Evolutionary conservation across 2,888 invertebrate species (phyloP).

Genomic region (Perizoma flavofasciatum): DNA sequence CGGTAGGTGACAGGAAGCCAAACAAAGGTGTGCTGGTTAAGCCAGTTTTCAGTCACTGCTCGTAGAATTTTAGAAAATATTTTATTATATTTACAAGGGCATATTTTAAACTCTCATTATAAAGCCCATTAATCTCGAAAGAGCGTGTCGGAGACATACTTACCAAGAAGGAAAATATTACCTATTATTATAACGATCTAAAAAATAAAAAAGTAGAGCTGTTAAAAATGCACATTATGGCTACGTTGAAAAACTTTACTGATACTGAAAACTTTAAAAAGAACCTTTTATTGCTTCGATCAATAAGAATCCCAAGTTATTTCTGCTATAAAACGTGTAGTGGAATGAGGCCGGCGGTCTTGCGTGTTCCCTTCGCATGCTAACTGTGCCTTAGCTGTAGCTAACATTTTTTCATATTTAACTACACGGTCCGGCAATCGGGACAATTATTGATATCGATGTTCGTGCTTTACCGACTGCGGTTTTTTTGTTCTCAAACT

Average conservation of each 20-base stretch:
- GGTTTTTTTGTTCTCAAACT: conserved; percentile 8
- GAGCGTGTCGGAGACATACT: no score
- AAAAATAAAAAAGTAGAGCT: no score
- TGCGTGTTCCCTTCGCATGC: conserved; percentile 63
- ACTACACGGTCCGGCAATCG: conserved; percentile 47
- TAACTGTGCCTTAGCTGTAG: conserved; percentile 45
- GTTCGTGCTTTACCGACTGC: conserved; percentile 44
- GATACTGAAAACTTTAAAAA: conserved; percentile 14
- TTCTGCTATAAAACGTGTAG: conserved; percentile 48
- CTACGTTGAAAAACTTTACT: not conserved
- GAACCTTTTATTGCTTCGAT: conserved; percentile 24
- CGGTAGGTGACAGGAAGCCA: conserved; percentile 61
- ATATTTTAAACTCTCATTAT: no score
- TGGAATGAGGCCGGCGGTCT: conserved; percentile 52
- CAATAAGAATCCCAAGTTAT: conserved; percentile 51
- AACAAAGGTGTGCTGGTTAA: conserved; percentile 64
- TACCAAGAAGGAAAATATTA: no score
- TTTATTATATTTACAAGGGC: no score
- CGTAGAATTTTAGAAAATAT: no score
- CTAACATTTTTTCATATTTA: conserved; percentile 57
- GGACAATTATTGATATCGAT: conserved; percentile 58
- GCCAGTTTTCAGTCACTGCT: conserved; percentile 38
- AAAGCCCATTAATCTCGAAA: no score
- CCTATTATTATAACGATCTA: no score
- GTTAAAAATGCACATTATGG: not conserved